A percentile compares a stretch with the other conserved stretches of the same genome.
These are phyloP conservation scores for Tympanoctomys barrerae DNA, from an alignment of 2,797 vertebrate genomes.

Conservation along the genomic window DNA sequence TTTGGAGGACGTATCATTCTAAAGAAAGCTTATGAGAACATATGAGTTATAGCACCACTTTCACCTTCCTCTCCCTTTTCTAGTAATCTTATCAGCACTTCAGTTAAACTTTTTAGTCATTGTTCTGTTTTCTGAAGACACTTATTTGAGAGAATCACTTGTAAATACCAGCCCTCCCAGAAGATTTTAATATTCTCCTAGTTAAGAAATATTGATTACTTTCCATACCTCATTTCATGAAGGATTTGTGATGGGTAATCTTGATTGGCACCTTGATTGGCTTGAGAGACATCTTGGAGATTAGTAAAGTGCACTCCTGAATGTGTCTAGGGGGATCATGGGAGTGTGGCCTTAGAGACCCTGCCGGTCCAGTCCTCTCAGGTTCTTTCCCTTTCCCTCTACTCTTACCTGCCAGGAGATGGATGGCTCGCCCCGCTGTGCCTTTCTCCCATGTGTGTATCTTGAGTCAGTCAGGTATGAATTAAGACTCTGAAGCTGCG, in stretches of 20 bases:
- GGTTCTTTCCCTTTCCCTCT: neutral
- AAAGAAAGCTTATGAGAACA: slow-evolving; percentile 59
- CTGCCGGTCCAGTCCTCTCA: neutral
- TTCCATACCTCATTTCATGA: neutral
- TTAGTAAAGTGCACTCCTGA: neutral
- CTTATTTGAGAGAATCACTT: slow-evolving; percentile 4
- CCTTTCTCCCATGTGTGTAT: neutral
- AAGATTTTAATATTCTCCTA: slow-evolving; percentile 18
- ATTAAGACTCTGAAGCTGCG: neutral
- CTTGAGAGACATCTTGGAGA: neutral
- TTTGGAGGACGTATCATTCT: slow-evolving; percentile 63
- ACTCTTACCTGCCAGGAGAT: neutral
- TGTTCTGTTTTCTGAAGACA: neutral
- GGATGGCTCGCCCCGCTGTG: neutral
- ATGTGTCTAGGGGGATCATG: neutral
- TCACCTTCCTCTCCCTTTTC: neutral
- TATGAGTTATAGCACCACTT: neutral
- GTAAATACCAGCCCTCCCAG: neutral
- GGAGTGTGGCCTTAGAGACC: neutral
- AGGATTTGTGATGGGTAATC: neutral
- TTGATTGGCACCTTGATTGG: neutral
- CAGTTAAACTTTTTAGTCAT: slow-evolving; percentile 41
- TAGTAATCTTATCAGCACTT: slow-evolving; percentile 38
- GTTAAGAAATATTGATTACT: neutral
- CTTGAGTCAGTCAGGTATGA: neutral